phyloP scores from a whole-genome alignment of 2,888 invertebrate species.

The Lasioglossum zephyrum region DNA sequence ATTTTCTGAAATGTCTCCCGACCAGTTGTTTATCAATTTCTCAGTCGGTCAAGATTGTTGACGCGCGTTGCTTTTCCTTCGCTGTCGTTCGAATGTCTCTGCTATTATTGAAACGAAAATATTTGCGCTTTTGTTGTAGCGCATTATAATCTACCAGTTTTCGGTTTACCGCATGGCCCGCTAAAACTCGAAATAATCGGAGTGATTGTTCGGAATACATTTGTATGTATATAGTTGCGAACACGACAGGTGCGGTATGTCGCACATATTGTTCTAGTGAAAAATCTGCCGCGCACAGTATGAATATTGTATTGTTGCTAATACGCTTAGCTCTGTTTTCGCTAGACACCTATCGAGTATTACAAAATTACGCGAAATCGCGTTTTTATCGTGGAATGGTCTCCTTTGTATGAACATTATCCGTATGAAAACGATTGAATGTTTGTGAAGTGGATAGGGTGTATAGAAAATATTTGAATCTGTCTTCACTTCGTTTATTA shows the following conservation, averaged over 20 bases:
- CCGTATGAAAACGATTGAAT: background rate
- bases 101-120: constrained; percentile 26
- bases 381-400: background rate
- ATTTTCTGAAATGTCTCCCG: too few species aligned
- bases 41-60: background rate
- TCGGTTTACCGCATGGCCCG: background rate
- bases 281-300: background rate
- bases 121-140: background rate
- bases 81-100: background rate
- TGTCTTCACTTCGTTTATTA: too few species aligned
- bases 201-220: constrained; percentile 1
- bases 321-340: background rate
- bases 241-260: too few species aligned
- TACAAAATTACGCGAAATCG: background rate
- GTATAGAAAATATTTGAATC: too few species aligned
- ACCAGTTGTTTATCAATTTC: background rate
- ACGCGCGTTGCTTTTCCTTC: background rate
- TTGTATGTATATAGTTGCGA: background rate
- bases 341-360: background rate
- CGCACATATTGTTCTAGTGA: constrained; percentile 1
- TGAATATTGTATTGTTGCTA: constrained; percentile 12
- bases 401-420: background rate
- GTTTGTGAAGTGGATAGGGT: too few species aligned
- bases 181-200: background rate
- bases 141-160: background rate